Base-by-base conservation (phyloP, 2,888 invertebrate species). In the Eucera pruinosa region DNA sequence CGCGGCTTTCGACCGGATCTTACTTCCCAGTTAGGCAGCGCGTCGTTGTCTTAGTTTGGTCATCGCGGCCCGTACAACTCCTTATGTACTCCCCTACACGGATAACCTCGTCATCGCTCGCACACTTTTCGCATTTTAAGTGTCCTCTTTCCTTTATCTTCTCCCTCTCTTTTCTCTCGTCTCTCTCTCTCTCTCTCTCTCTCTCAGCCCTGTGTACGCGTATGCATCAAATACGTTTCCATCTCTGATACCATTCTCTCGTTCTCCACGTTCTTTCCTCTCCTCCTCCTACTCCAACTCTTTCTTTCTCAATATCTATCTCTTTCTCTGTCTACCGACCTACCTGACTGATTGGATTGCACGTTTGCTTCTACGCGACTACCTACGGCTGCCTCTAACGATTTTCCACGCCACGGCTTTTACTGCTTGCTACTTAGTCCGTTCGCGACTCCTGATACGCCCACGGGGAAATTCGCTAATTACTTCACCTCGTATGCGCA, bases 1-100 rank as follows among this genome's bases (percentile, higher is more conserved):
- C 83, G 82, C 78, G 87, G 89, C 89, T 89, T 89, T 90, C 91
- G 90, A 90, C 91, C 90, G 91, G 91, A 91, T 90, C 90, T 89
- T 89, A 90, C 90, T 91, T 91, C 91, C 91, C 90, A 91, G 91
- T 91, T 91, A 91, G 91, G 91, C 85, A 90, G 86, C 88, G 88
- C 90, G 90, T 89, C 88, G 90, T 88, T 90, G 91, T 89, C 91
- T 90, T 88, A 89, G 90, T 90, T 90, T 91, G 90, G 91, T 91
- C 90, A 90, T 90, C 90, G 90, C 87, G 85, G 89, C 86, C 88
- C 86, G 90, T 88, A 87, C 88, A 88, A 87, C 88, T 89, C 87
- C 89, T 89, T 89, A 89, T 89, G 85, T 85, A 88, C 90, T 90
- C 89, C 90, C 90, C 89, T 91, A 90, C 90, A 91, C 90, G 90